These are phyloP conservation scores for Chrysaora quinquecirrha DNA, from an alignment of 30 jellyfish, hydroid and myxozoan species.

Conservation along the genomic window DNA sequence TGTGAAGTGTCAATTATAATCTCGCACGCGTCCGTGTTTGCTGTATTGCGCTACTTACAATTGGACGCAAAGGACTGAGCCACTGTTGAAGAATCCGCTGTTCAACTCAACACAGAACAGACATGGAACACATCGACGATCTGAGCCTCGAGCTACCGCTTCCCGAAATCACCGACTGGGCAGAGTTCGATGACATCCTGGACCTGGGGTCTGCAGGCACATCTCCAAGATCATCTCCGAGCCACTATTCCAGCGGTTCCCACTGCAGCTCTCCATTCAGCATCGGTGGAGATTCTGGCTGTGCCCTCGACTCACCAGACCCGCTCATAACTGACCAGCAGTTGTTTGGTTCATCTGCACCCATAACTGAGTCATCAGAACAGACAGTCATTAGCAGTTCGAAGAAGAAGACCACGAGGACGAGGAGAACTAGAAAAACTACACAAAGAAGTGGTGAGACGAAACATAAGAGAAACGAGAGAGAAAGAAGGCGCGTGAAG, in stretches of 20 bases:
- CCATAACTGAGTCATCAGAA: not conserved
- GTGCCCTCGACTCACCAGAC: slow-evolving; percentile 71
- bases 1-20: slow-evolving; percentile 65
- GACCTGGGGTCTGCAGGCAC: slow-evolving; percentile 73
- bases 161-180: slow-evolving; percentile 73
- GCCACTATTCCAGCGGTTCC: slow-evolving; percentile 57
- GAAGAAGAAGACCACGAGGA: slow-evolving; percentile 41
- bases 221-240: slow-evolving; percentile 66
- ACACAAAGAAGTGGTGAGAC: slow-evolving; percentile 70
- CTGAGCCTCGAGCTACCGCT: slow-evolving; percentile 63
- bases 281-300: slow-evolving; percentile 41
- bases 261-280: slow-evolving; percentile 61
- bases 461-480: slow-evolving; percentile 75
- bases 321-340: slow-evolving; percentile 68
- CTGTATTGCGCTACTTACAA: slow-evolving; percentile 58
- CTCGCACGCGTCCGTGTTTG: slow-evolving; percentile 89
- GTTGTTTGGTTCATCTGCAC: slow-evolving; percentile 25
- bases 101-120: slow-evolving; percentile 27
- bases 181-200: slow-evolving; percentile 65
- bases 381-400: not conserved
- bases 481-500: slow-evolving; percentile 77
- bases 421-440: slow-evolving; percentile 47
- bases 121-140: slow-evolving; percentile 65
- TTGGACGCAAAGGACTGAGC: slow-evolving; percentile 71
- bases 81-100: slow-evolving; percentile 59